These are phyloP conservation scores for Tetragnatha versicolor DNA, from an alignment of 1,140 invertebrate genomes.

Conservation along the genomic window DNA sequence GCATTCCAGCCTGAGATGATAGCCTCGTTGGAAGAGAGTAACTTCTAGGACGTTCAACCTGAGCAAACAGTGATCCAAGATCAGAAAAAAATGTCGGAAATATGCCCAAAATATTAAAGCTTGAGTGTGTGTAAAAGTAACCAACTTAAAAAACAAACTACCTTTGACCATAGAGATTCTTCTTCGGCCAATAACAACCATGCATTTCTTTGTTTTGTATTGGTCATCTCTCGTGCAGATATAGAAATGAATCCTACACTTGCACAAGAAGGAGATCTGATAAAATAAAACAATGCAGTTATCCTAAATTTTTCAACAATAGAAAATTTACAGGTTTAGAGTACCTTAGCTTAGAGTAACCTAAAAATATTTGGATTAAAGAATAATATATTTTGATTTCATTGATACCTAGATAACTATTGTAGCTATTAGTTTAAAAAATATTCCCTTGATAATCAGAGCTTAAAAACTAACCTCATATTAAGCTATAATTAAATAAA, in stretches of 20 bases:
- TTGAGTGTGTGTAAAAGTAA: neutral
- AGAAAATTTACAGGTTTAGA: too few relatives aligned
- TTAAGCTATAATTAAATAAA: too few relatives aligned
- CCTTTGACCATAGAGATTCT: conserved; percentile 48
- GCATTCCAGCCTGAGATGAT: conserved; percentile 80
- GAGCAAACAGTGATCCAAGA: neutral
- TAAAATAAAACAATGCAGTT: conserved; percentile 38
- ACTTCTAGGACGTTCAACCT: conserved; percentile 67
- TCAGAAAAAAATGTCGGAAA: neutral
- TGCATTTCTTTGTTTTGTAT: conserved; percentile 52
- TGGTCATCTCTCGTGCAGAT: conserved; percentile 80
- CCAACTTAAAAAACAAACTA: neutral
- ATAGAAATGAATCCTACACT: conserved; percentile 84
- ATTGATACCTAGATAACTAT: too few relatives aligned
- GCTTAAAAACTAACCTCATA: too few relatives aligned
- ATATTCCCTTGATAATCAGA: too few relatives aligned
- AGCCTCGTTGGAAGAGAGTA: conserved; percentile 84
- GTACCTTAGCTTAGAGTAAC: too few relatives aligned
- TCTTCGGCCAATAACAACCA: conserved; percentile 57
- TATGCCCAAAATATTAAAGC: neutral
- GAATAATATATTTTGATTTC: too few relatives aligned
- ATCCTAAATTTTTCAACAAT: too few relatives aligned
- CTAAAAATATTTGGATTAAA: too few relatives aligned
- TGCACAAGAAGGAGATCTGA: conserved; percentile 65
- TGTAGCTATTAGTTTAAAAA: too few relatives aligned